A percentile compares a stretch with the other conserved stretches of the same genome.
Conservation (phyloP, 2,797 vertebrate species). For the Sandelia bainsii region DNA sequence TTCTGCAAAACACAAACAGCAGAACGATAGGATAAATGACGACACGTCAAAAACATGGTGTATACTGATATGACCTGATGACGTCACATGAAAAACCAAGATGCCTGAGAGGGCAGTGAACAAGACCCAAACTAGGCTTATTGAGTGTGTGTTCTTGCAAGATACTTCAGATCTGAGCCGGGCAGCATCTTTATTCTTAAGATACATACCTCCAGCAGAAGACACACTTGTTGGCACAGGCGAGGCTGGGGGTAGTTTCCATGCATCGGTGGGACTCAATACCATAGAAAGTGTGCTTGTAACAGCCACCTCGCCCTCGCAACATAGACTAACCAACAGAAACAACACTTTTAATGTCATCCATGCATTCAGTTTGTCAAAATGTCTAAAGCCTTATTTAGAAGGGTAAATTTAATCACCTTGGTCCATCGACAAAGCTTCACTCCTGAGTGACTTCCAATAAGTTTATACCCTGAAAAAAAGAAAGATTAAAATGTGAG, state of each 20-base stretch:
- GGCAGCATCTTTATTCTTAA: background rate
- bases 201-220: constrained; percentile 95
- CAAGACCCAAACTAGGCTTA: too few relatives aligned
- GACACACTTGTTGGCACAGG: constrained; percentile 96
- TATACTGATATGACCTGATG: too few relatives aligned
- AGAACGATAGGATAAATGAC: too few relatives aligned
- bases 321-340: constrained; percentile 89
- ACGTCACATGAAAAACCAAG: too few relatives aligned
- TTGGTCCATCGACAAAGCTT: constrained; percentile 99
- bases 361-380: background rate
- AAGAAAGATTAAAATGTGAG: constrained; percentile 20
- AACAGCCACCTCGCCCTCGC: constrained; percentile 94
- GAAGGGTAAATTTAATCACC: constrained; percentile 76
- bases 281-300: constrained; percentile 97
- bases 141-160: background rate
- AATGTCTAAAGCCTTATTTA: background rate
- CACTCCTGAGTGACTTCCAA: constrained; percentile 96
- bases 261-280: constrained; percentile 97
- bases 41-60: too few relatives aligned
- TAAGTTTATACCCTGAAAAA: constrained; percentile 91
- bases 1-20: too few relatives aligned
- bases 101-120: background rate
- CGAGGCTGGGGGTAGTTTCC: constrained; percentile 96
- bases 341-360: background rate
- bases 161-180: background rate